Evolutionary conservation across 2,113 vertebrate species (phyloP), one percentile per base, ranked within the genome.

Genomic region (Pterocles orientalis): DNA sequence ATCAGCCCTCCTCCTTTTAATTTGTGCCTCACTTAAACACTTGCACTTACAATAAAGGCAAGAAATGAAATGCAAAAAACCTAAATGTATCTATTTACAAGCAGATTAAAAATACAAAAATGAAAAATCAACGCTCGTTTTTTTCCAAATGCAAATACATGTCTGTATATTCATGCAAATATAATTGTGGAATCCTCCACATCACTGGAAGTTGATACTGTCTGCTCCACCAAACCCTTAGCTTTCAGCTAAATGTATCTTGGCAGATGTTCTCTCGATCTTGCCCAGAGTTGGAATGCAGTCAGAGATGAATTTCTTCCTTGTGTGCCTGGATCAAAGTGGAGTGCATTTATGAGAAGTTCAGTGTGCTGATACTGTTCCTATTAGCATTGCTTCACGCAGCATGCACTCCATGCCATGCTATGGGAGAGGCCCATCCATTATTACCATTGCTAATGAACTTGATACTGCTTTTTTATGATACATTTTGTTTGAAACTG

Each of bases 241-340:
- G 54, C 70, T 93, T 85, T 72, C 90, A 92, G 41, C 82, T 95
- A 53, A 90, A 60, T 76, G 68, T 57, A 18, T 72, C 54, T 86
- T 93, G 92, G 85, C 88, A 94, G 78, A 88, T 86, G 77, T 90
- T 76, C 70, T 66, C 45, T 57, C 48, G 34, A 72, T 88, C 57
- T 80, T 88, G 34, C 39, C 61, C 82, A 85, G 65, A 68, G n/a
- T 60, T 88, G 91, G 85, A 51, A 41, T 29, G 7, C 33, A 79
- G 57, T 68, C 90, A 76, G 79, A 82, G 57, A 76, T 65, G 2
- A 76, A 34, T 73, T 72, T 65, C 41, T 92, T 82, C 56, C 29
- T 70, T 53, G 48, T 14, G 6, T 85, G 78, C 20, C 34, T 79
- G 45, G 43, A 78, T 91, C 43, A 71, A 73, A 77, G 51, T 58